Base-by-base conservation (phyloP, 2,888 invertebrate genomes). In the Stenodema calcarata region DNA sequence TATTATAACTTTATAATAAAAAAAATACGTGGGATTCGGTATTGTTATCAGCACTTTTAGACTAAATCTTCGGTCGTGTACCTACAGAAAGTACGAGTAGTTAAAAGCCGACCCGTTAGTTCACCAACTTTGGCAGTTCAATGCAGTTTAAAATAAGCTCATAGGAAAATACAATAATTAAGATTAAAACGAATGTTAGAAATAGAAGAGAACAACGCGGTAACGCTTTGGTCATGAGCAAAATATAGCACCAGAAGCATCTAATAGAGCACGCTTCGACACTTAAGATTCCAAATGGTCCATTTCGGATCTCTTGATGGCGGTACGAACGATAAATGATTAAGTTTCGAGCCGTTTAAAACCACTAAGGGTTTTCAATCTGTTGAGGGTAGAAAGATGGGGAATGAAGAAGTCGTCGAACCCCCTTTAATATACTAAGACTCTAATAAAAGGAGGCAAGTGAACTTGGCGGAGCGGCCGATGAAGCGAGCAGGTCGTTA, bases 391-490 rank as follows among this genome's bases (percentile, higher is more conserved):
- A 62, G 62, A 62, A 27, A 18, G 62, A 62, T 62, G 62, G 23
- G 62, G 62, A 62, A 62, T 62, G 23, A 62, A 62, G 62, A 62
- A 62, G 62, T 62, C 62, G 62, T 27, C 62, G 62, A 62, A 62
- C 62, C 62, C 62, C 27, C 7, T 62, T 62, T 62, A 62, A 62
- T 62, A 62, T 23, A 62, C 62, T 62, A 62, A 62, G 62, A 62
- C 62, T 62, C 23, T 62, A 62, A 62, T 12, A 78, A 78, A 28
- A 27, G 41, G 78, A 78, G 78, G 80, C 54, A 54, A 80, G 80
- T 62, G 82, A 82, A 82, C 82, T 82, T 82, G 82, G 82, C 82
- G 80, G 80, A 80, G 44, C 18, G 79, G 47, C 30, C 54, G 30
- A n/a, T 69, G 35, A 54, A 50, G n/a, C 78, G 44, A 42, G 47